phyloP scores from a whole-genome alignment of 1,140 invertebrate genomes.

The Bombus affinis region DNA sequence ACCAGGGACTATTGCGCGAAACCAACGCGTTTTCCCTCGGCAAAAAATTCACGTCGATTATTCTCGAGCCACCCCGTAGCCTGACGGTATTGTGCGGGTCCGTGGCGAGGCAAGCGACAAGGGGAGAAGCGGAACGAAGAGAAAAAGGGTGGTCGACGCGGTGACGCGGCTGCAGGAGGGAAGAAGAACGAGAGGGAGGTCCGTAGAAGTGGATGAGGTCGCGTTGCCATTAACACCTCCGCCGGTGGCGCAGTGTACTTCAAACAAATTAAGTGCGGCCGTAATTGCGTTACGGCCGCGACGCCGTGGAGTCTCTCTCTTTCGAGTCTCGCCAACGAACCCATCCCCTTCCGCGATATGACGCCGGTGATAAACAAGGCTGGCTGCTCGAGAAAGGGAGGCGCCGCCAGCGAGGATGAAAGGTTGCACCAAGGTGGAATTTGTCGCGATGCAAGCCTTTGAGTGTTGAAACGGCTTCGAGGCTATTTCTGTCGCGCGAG shows the following conservation, averaged over 20 bases:
- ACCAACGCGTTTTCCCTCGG: constrained; percentile 30
- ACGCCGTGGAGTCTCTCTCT: constrained; percentile 72
- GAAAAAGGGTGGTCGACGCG: neutral
- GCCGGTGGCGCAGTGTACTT: constrained; percentile 76
- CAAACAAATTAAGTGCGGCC: constrained; percentile 80
- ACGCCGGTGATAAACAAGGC: constrained; percentile 77
- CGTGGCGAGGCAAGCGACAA: neutral
- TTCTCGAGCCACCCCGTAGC: constrained; percentile 8
- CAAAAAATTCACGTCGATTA: constrained; percentile 26
- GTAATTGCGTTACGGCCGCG: constrained; percentile 78
- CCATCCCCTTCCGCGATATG: constrained; percentile 67
- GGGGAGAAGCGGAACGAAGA: neutral
- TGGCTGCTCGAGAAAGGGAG: constrained; percentile 47
- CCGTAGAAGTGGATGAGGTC: constrained; percentile 66
- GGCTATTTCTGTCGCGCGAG: constrained; percentile 45
- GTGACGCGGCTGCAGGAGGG: constrained; percentile 37
- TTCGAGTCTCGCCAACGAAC: constrained; percentile 68
- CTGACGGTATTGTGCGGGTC: constrained; percentile 2
- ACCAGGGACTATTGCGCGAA: constrained; percentile 37
- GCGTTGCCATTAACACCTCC: constrained; percentile 79
- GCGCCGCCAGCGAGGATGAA: constrained; percentile 47
- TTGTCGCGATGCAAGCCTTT: constrained; percentile 51
- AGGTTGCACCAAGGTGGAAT: constrained; percentile 56
- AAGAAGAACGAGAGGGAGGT: constrained; percentile 61
- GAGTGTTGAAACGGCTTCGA: constrained; percentile 45